Percentiles rank a stretch among this genome's conserved stretches.
Evolutionary conservation across 2,797 vertebrate species (phyloP).

Genomic region (Crenuchus spilurus): DNA sequence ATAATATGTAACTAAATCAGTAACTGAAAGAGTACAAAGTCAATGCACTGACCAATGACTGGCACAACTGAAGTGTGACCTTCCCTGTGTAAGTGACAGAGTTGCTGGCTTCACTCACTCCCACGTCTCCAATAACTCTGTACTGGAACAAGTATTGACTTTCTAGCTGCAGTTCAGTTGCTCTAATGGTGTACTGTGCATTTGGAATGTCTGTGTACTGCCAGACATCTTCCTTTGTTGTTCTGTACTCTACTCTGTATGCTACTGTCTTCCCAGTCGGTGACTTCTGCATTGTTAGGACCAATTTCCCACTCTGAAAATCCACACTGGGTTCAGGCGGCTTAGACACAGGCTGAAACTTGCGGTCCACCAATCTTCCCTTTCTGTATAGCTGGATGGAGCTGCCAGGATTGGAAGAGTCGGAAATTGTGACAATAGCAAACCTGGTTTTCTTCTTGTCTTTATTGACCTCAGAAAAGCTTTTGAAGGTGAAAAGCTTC

Average conservation of each 20-base stretch:
- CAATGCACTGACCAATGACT: background rate
- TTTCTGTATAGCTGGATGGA: slow-evolving; percentile 18
- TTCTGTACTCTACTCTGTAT: slow-evolving; percentile 30
- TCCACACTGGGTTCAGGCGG: slow-evolving; percentile 3
- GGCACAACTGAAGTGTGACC: background rate
- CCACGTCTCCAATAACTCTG: slow-evolving; percentile 5
- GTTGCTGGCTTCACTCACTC: slow-evolving; percentile 34
- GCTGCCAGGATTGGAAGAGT: slow-evolving; percentile 2
- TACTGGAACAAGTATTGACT: slow-evolving; percentile 1
- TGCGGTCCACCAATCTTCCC: background rate
- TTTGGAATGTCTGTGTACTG: background rate
- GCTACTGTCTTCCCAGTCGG: background rate
- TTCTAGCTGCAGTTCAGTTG: background rate
- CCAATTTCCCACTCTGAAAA: background rate
- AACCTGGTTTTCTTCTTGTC: background rate
- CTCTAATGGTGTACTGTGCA: background rate
- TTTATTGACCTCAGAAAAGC: slow-evolving; percentile 12
- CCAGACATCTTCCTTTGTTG: background rate
- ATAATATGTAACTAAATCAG: no score
- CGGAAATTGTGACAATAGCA: slow-evolving; percentile 7
- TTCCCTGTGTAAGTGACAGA: background rate
- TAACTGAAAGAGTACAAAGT: background rate
- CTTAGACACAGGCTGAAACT: slow-evolving; percentile 26
- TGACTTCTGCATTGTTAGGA: slow-evolving; percentile 13
- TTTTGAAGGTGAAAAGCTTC: slow-evolving; percentile 12